Conservation (phyloP, 2,797 vertebrate genomes). For the Amphiprion clarkii region DNA sequence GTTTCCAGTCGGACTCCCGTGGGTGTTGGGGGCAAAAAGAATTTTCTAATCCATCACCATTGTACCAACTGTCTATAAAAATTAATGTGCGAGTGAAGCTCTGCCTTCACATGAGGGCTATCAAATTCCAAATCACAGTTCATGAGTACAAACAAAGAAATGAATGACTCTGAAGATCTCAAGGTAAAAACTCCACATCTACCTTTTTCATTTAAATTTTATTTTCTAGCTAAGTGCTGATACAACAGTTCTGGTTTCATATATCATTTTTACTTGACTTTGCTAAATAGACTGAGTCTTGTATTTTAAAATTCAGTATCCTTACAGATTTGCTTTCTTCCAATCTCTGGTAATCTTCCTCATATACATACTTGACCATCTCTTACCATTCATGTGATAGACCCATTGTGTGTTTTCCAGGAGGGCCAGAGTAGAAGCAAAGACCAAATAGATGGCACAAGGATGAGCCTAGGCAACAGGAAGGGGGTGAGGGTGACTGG, state of each 20-base stretch:
- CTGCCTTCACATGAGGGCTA: constrained; percentile 69
- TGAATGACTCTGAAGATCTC: constrained; percentile 77
- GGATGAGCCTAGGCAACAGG: constrained; percentile 84
- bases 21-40: constrained; percentile 66
- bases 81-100: constrained; percentile 70
- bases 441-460: constrained; percentile 88
- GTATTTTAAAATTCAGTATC: background rate
- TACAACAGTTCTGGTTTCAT: constrained; percentile 8
- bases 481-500: constrained; percentile 84
- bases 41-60: constrained; percentile 82
- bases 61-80: constrained; percentile 84
- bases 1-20: constrained; percentile 60
- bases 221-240: background rate
- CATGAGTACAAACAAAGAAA: constrained; percentile 68
- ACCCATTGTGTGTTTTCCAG: constrained; percentile 75
- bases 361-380: background rate
- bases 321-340: constrained; percentile 1
- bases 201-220: constrained; percentile 20
- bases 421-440: constrained; percentile 75
- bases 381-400: constrained; percentile 37
- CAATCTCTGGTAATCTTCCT: background rate
- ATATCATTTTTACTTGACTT: background rate
- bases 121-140: constrained; percentile 67
- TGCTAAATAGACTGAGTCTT: background rate
- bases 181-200: constrained; percentile 74